Evolutionary conservation across 2,113 vertebrate genomes (phyloP), one percentile per base, ranked within the genome.

Genomic region (Ariopsis seemanni): DNA sequence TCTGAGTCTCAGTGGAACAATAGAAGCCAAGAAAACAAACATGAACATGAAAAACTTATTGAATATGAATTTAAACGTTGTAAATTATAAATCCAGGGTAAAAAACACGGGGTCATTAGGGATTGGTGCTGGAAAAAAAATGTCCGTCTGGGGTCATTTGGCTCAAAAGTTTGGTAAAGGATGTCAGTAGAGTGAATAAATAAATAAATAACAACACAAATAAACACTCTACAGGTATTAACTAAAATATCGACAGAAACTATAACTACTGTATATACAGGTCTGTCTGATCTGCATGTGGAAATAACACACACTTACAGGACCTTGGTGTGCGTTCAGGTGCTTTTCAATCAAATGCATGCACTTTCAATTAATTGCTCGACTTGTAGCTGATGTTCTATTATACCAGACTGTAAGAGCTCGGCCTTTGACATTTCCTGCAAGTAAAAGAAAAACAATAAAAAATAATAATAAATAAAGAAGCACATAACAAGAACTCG

Each of bases 281-380:
- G 71, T 42, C 20, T 17, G 30, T 34, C 12, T 17, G 9, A 9
- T 55, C 75, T 55, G 14, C 14, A 10, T 78, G 14, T 27, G 90
- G 90, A 89, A 89, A 88, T 87, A 90, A 93, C 92, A 91, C 92
- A 94, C 92, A 93, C 93, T 48, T 34, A 53, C 25, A 12, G 25
- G 53, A 85, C 75, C 48, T 14, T 4, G 62, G 58, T 77, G 58
- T 53, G 42, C 42, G 69, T 85, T 87, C 82, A 88, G 87, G 89
- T 63, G 74, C 55, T 52, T 77, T 86, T 84, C 22, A 77, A 88
- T 78, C 71, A 22, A 71, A 83, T 60, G 52, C 80, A 80, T 63
- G 80, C 69, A 67, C 74, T 42, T 67, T 88, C 84, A 84, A 75
- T 81, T 60, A 74, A 87, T 67, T 83, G 72, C 52, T 83, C 63